Evolutionary conservation across 2,113 vertebrate genomes (phyloP), one percentile per base, ranked within the genome.

Genomic region (Guaruba guarouba): DNA sequence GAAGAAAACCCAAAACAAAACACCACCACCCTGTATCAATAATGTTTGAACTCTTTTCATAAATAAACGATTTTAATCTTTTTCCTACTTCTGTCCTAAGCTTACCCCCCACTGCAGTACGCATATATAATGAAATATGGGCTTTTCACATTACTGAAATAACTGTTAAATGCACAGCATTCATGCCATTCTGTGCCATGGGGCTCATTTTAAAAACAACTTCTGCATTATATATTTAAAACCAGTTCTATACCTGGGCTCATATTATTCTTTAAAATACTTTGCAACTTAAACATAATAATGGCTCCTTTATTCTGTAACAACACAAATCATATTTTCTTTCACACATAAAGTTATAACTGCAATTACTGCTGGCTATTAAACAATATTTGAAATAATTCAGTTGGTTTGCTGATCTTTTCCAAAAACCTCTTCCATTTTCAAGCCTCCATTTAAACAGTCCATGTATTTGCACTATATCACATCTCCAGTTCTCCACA

Each of bases 11-110:
- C 90, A 43, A 95, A 95, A 93, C 92, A 95, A 95, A 97, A 95
- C 95, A 84, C 94, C 28, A 39, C 94, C 97, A 92, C 84, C 81
- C 91, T 86, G 97, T 98, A 99, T 99, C 98, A 98, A 98, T 99
- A 99, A 98, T 96, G 96, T 95, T 93, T 97, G 96, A 97, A 96
- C 96, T 97, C 96, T 97, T 97, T 95, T 95, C 88, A 97, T 94
- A 98, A 98, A 97, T 77, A 97, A 94, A 96, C 96, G 95, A 95
- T 98, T 97, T 97, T 96, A 97, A 97, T 95, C 82, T 94, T 97
- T 96, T 90, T 96, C 82, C 80, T 95, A 12, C 64, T 92, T 95
- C 91, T 97, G 91, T 94, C 80, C 91, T 94, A 93, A 94, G 91
- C 91, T 91, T 48, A 61, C n/a, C 54, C 87, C 79, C 63, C 79